These are phyloP conservation scores for Caenorhabditis imperialis DNA, from an alignment of 2,888 invertebrate genomes.

Conservation along the genomic window DNA sequence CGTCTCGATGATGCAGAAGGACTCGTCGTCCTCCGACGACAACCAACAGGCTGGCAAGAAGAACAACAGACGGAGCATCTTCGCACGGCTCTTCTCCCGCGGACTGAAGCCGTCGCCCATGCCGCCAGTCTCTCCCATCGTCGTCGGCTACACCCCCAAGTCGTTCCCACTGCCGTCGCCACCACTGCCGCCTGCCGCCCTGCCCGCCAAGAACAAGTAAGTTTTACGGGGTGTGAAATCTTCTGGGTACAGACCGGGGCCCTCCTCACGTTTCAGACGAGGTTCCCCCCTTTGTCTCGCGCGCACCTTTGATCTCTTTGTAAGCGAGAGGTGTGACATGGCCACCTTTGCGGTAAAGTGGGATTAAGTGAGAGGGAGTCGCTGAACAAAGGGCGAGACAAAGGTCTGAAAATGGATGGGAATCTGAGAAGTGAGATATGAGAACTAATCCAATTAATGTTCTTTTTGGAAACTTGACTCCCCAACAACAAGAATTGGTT, in stretches of 20 bases:
- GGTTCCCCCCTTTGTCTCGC: no score
- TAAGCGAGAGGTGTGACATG: no score
- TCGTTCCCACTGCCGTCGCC: constrained; percentile 14
- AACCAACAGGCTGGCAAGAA: constrained; percentile 14
- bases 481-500: neutral
- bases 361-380: neutral
- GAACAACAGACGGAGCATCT: constrained; percentile 45
- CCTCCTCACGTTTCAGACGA: neutral
- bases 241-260: neutral
- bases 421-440: neutral
- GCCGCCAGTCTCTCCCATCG: constrained; percentile 25
- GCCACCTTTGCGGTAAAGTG: constrained; percentile 13
- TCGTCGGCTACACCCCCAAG: constrained; percentile 16
- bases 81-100: constrained; percentile 60
- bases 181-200: constrained; percentile 22
- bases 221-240: constrained; percentile 32
- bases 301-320: no score
- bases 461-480: neutral
- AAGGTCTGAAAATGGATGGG: neutral
- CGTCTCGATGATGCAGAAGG: constrained; percentile 49
- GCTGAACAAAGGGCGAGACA: neutral
- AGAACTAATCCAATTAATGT: neutral
- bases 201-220: constrained; percentile 53
- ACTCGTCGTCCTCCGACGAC: constrained; percentile 25
- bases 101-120: constrained; percentile 33